Evolutionary conservation across 2,113 vertebrate species (phyloP).

Genomic region (Macaca mulatta): DNA sequence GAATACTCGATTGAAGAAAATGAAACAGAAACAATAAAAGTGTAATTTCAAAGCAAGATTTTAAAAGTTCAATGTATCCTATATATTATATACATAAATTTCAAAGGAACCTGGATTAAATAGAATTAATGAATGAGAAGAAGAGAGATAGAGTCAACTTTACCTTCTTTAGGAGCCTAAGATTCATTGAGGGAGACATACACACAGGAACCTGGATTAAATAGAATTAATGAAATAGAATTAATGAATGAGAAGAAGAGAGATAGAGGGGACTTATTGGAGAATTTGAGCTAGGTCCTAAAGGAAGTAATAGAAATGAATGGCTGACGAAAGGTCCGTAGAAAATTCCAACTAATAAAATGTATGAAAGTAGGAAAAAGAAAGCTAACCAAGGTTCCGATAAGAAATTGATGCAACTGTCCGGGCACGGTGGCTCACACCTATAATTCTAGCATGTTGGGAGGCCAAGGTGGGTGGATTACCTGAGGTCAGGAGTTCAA

Average conservation of each 20-base stretch:
- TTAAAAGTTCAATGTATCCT: not conserved
- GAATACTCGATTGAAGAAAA: not conserved
- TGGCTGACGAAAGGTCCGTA: not conserved
- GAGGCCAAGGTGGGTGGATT: too few species aligned
- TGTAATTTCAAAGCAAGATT: constrained; percentile 20
- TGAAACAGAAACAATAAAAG: not conserved
- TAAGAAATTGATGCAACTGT: not conserved
- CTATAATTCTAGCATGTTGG: too few species aligned
- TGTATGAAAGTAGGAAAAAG: not conserved
- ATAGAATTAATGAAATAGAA: constrained; percentile 2
- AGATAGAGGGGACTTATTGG: not conserved
- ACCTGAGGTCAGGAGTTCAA: too few species aligned
- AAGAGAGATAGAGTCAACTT: not conserved
- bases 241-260: not conserved
- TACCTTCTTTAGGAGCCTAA: too few species aligned
- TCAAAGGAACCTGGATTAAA: not conserved
- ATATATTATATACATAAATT: not conserved
- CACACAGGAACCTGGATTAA: not conserved
- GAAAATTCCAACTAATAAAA: constrained; percentile 23
- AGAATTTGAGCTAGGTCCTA: not conserved
- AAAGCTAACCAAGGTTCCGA: not conserved
- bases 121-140: not conserved
- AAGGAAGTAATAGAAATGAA: not conserved
- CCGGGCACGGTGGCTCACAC: too few species aligned
- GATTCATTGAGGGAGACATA: too few species aligned